Evolutionary conservation across 2,888 invertebrate species (phyloP), one percentile per base, ranked within the genome.

Genomic region (Anthophora plumipes): DNA sequence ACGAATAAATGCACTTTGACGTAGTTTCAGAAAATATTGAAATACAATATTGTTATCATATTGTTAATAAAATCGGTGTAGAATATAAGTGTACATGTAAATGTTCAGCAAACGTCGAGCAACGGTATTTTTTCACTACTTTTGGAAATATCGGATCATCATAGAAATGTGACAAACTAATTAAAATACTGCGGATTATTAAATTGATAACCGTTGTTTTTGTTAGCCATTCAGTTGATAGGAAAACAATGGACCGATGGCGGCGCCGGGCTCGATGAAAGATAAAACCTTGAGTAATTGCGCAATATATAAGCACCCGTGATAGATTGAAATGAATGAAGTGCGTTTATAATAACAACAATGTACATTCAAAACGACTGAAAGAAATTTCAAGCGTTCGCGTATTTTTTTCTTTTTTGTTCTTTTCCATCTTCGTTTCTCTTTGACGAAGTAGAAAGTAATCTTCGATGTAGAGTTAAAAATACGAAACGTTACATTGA

Each of bases 281-380:
- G 79, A 81, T 81, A 74, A 74, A 69, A 73, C 64, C 43, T 64
- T 74, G 57, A 69, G 50, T 67, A 75, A 79, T 79, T 70, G 64
- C 46, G 55, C 70, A 55, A 57, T 50, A 31, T 64, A 60, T 68
- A 64, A 60, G 48, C 22, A 54, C 31, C 20, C 52, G 59, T 60
- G 73, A 74, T 79, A 59, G 52, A 69, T 73, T 60, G 31, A 20
- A 64, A 64, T 64, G 57, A 73, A 78, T 55, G 73, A 48, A 68
- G 59, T 46, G 22, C 48, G 60, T 60, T 77, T 70, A n/a, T 31
- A 59, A 46, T 11, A 12, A 39, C 31, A 46, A 41, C 60, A 25
- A 41, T 31, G 25, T 66, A 4, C 6, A 31, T 31, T 31, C 4
- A 31, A 31, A 31, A n/a, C 12, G 22, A 0, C 12, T 7, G 9